Conservation (phyloP, 2,888 invertebrate species). For the Noctuana brunneofusca region DNA sequence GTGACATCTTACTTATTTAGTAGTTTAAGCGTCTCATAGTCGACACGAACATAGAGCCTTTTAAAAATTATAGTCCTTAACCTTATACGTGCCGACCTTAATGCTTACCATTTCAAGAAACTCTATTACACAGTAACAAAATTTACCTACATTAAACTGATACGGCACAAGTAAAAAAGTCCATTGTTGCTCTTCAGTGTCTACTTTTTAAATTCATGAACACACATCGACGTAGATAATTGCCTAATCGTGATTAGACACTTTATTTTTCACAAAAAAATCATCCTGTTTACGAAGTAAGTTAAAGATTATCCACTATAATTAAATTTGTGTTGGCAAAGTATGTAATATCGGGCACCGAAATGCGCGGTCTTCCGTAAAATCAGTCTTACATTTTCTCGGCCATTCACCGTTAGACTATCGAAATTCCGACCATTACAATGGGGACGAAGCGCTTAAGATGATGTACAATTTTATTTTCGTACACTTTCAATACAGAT, state of each 20-base stretch:
- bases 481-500: neutral
- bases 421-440: conserved; percentile 21
- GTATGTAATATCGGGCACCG: conserved; percentile 4
- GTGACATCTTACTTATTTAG: neutral
- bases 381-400: conserved; percentile 21
- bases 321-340: conserved; percentile 10
- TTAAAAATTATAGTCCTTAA: neutral
- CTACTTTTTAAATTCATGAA: neutral
- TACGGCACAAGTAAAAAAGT: neutral
- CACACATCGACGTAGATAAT: neutral
- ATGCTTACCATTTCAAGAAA: neutral
- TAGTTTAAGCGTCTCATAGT: neutral
- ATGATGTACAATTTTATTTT: conserved; percentile 19
- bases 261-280: neutral
- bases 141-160: neutral
- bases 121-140: neutral
- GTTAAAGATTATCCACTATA: conserved; percentile 7
- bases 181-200: neutral
- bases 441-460: conserved; percentile 11
- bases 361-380: conserved; percentile 22
- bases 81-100: neutral
- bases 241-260: neutral
- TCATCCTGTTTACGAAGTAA: neutral
- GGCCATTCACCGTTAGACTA: conserved; percentile 26
- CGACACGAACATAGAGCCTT: neutral